Evolutionary conservation across 2,888 invertebrate species (phyloP).

Genomic region (Rhabditoides inermis): DNA sequence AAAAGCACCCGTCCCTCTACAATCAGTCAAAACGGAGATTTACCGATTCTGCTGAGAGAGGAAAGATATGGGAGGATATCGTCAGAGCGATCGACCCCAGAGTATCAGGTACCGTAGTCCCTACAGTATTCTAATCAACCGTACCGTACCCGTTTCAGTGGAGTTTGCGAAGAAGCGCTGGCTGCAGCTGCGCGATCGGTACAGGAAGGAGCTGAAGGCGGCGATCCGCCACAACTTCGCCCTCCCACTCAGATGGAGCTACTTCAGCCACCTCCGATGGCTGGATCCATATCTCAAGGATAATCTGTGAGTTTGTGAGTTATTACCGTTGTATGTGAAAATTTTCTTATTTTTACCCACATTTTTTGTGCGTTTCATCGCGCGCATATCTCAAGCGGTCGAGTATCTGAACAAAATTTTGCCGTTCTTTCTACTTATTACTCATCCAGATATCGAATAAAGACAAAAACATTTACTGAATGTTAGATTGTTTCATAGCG

Average conservation of each 20-base stretch:
- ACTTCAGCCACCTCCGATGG: constrained; percentile 42
- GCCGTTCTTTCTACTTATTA: too few species aligned
- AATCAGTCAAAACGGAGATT: constrained; percentile 41
- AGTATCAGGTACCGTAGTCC: not conserved
- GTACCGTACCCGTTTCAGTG: constrained; percentile 19
- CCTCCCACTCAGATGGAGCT: constrained; percentile 37
- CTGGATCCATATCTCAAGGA: constrained; percentile 46
- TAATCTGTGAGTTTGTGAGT: constrained; percentile 22
- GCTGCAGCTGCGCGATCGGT: constrained; percentile 48
- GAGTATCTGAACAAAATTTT: not conserved
- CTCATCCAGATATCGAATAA: too few species aligned
- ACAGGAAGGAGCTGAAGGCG: constrained; percentile 46
- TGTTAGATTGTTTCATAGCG: too few species aligned
- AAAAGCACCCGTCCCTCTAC: constrained; percentile 45
- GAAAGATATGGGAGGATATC: constrained; percentile 46
- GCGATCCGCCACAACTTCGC: constrained; percentile 29
- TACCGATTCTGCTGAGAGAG: constrained; percentile 38
- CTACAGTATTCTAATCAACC: not conserved
- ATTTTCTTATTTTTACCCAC: too few species aligned
- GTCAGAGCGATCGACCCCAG: constrained; percentile 37
- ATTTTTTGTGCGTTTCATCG: too few species aligned
- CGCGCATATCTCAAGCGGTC: too few species aligned
- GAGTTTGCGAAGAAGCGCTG: constrained; percentile 50
- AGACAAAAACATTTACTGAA: too few species aligned
- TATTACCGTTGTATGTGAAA: constrained; percentile 5